A percentile compares a stretch with the other conserved stretches of the same genome.
These are phyloP conservation scores for Nothobranchius furzeri DNA, from an alignment of 2,113 vertebrate species.

Conservation along the genomic window DNA sequence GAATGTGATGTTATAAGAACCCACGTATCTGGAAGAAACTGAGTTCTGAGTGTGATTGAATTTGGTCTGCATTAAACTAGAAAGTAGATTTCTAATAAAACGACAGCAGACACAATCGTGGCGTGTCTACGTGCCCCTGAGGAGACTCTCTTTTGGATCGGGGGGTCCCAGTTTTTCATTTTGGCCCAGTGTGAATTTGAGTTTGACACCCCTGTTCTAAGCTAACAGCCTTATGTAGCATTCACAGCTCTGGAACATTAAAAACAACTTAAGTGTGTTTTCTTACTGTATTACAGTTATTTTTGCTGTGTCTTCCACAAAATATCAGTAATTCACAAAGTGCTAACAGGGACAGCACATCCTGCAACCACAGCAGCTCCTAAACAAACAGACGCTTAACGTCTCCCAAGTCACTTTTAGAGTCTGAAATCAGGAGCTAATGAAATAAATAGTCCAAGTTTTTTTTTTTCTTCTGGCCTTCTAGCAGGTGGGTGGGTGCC, in stretches of 20 bases:
- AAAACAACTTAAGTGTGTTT: constrained; percentile 7
- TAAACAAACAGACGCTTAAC: constrained; percentile 27
- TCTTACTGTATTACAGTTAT: constrained; percentile 43
- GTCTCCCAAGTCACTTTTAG: constrained; percentile 15
- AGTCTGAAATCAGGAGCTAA: constrained; percentile 25
- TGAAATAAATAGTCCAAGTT: constrained; percentile 17
- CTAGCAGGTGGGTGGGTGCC: neutral
- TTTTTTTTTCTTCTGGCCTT: constrained; percentile 15
- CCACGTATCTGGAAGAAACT: too few relatives aligned
- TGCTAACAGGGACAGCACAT: constrained; percentile 40
- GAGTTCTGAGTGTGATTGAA: too few relatives aligned
- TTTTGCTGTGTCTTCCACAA: constrained; percentile 31
- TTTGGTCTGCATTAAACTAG: too few relatives aligned
- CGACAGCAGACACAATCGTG: too few relatives aligned
- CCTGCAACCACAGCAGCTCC: constrained; percentile 43
- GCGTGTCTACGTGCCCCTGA: too few relatives aligned
- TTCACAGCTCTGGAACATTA: constrained; percentile 4
- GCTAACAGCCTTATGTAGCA: constrained; percentile 22
- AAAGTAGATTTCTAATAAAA: too few relatives aligned
- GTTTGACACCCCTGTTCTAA: constrained; percentile 15
- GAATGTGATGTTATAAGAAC: too few relatives aligned
- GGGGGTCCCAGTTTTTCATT: too few relatives aligned
- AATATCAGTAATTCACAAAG: constrained; percentile 37
- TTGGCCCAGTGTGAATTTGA: too few relatives aligned
- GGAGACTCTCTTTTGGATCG: too few relatives aligned